These are phyloP conservation scores for Montifringilla adamsi DNA, from an alignment of 2,113 vertebrate genomes.

Conservation along the genomic window DNA sequence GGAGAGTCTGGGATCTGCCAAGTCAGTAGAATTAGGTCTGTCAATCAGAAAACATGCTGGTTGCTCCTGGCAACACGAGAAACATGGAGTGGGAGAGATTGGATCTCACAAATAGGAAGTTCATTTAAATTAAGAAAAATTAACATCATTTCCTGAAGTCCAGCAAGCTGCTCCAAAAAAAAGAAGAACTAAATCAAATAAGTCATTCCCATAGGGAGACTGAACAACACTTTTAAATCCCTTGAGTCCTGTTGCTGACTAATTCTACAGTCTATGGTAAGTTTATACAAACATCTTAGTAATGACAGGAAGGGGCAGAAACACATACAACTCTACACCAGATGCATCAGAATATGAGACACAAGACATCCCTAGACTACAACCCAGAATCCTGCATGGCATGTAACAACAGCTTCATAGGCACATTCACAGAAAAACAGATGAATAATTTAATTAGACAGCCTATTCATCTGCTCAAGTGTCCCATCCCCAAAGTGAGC, in stretches of 20 bases:
- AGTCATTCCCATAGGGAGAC: background rate
- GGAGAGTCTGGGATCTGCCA: constrained; percentile 11
- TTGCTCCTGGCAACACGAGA: background rate
- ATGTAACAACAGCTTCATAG: background rate
- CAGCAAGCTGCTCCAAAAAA: background rate
- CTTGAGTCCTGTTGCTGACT: background rate
- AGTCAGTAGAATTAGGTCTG: background rate
- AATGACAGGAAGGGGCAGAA: background rate
- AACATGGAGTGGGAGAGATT: background rate
- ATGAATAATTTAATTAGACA: background rate
- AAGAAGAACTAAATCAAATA: background rate
- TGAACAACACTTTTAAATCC: background rate
- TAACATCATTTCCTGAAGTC: background rate
- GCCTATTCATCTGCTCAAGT: background rate
- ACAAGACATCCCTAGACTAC: background rate
- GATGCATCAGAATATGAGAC: background rate
- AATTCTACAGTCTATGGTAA: background rate
- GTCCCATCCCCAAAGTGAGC: background rate
- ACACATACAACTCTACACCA: background rate
- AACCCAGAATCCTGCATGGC: background rate
- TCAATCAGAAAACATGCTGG: background rate
- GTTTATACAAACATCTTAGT: background rate
- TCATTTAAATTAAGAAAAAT: constrained; percentile 13
- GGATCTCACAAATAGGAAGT: constrained; percentile 5
- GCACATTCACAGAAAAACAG: background rate